These are phyloP conservation scores for Pheosia gnoma DNA, from an alignment of 2,888 invertebrate genomes.

Conservation along the genomic window DNA sequence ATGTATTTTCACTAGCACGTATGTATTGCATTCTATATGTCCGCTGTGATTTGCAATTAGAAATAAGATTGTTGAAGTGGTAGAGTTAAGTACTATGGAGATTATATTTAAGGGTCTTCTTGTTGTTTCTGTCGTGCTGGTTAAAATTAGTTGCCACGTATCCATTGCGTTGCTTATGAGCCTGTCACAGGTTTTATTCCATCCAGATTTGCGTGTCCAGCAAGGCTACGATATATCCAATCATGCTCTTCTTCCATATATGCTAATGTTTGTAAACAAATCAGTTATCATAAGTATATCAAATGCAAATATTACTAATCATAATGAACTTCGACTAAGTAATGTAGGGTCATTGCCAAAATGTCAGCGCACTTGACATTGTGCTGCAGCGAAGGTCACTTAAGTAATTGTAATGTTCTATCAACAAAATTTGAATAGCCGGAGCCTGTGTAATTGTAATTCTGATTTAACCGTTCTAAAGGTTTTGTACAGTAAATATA, in stretches of 20 bases:
- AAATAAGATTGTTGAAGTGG: no score
- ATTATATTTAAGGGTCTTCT: no score
- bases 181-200: no score
- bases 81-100: no score
- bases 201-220: no score
- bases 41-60: background rate
- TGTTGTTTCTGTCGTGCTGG: no score
- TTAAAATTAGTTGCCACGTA: no score
- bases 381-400: constrained; percentile 49
- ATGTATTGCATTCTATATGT: background rate
- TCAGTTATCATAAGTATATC: background rate
- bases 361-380: constrained; percentile 58
- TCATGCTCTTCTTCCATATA: background rate
- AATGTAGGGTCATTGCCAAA: constrained; percentile 41
- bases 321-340: constrained; percentile 16
- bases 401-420: constrained; percentile 33
- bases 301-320: background rate
- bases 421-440: constrained; percentile 28
- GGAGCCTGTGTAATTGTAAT: constrained; percentile 27
- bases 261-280: background rate
- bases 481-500: constrained; percentile 7
- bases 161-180: no score
- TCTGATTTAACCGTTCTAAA: constrained; percentile 13
- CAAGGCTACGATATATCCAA: no score
- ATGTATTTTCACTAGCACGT: constrained; percentile 9